A percentile compares a stretch with the other conserved stretches of the same genome.
Evolutionary conservation across 2,113 vertebrate species (phyloP).

Genomic region (Nycticryphes semicollaris): DNA sequence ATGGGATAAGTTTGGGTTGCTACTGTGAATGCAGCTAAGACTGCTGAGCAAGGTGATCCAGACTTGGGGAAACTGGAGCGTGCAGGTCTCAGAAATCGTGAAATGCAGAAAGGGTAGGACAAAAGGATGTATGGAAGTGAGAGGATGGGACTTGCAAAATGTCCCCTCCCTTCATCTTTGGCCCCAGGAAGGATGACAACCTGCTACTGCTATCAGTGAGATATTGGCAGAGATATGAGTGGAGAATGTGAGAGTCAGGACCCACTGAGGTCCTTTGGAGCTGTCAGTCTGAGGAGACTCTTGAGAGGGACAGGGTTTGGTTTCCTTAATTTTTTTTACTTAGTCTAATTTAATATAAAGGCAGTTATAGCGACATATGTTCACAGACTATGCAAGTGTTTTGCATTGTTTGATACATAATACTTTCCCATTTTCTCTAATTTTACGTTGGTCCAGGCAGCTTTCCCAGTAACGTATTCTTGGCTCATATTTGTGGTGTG

Average conservation of each 20-base stretch:
- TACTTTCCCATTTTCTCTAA: neutral
- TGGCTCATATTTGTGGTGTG: constrained; percentile 12
- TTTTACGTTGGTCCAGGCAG: neutral
- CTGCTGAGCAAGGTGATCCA: neutral
- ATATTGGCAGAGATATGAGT: neutral
- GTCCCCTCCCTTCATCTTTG: neutral
- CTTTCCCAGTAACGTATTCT: neutral
- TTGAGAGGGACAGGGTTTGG: neutral
- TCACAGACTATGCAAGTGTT: neutral
- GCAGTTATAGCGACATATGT: neutral
- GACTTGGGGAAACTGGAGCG: neutral
- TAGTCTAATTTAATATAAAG: neutral
- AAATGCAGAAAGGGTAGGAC: neutral
- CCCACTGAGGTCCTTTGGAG: neutral
- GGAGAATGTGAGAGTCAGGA: neutral
- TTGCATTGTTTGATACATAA: neutral
- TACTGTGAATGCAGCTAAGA: neutral
- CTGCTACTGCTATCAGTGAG: neutral
- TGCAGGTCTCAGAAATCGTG: neutral
- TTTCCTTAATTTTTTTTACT: neutral
- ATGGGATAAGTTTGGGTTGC: neutral
- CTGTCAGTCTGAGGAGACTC: neutral
- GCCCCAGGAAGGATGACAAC: neutral
- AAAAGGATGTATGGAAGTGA: neutral
- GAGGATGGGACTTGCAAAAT: neutral